Conservation (phyloP, 1,140 invertebrate species). For the Teleopsis dalmanni region DNA sequence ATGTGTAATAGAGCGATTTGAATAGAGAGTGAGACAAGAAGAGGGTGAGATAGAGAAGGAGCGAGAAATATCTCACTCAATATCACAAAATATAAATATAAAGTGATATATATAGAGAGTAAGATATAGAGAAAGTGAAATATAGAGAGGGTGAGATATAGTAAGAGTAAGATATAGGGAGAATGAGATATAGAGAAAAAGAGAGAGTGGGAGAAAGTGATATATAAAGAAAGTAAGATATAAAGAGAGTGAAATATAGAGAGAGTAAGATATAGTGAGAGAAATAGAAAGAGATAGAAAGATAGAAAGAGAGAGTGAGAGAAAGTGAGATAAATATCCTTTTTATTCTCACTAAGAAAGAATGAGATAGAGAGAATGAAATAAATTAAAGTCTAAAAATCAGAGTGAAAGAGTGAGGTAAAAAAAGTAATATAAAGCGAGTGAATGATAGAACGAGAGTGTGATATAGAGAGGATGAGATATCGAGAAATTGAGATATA, state of each 20-base stretch:
- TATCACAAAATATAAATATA: neutral
- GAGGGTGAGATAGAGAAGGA: no score
- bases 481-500: no score
- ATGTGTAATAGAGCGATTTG: no score
- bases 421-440: no score
- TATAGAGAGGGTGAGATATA: neutral
- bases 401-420: no score
- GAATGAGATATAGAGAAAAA: neutral
- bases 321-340: neutral
- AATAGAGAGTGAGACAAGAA: no score
- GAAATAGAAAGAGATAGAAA: neutral
- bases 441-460: no score
- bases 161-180: neutral
- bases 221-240: neutral
- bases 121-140: neutral
- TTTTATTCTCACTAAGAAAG: no score
- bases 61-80: no score
- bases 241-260: neutral
- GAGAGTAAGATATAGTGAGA: neutral
- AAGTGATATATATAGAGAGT: neutral
- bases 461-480: no score
- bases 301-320: neutral
- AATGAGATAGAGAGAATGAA: no score
- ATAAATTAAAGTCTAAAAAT: no score
- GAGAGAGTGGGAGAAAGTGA: neutral